A percentile compares a stretch with the other conserved stretches of the same genome.
Evolutionary conservation across 2,888 invertebrate species (phyloP).

Genomic region (Philereme vetulata): DNA sequence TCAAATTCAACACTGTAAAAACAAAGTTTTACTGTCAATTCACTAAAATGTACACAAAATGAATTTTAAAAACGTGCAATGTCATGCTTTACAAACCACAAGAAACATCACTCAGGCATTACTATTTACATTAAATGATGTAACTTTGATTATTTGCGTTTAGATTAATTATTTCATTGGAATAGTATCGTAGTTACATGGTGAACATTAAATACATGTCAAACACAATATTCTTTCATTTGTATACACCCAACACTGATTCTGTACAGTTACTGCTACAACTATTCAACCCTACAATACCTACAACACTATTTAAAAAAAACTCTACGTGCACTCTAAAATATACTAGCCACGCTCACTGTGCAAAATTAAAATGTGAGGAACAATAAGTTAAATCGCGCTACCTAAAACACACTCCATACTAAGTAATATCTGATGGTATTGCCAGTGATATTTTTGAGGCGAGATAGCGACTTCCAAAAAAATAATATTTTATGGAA

Average conservation of each 20-base stretch:
- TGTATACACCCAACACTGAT: constrained; percentile 56
- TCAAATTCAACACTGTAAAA: constrained; percentile 30
- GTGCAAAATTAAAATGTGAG: no score
- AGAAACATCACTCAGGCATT: constrained; percentile 69
- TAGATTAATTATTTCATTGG: constrained; percentile 63
- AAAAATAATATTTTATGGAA: no score
- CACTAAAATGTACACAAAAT: constrained; percentile 32
- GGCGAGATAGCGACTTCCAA: no score
- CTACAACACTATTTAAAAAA: no score
- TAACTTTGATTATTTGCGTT: constrained; percentile 63
- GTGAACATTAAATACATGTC: constrained; percentile 83
- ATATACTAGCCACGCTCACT: no score
- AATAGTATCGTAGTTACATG: constrained; percentile 78
- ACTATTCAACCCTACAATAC: background rate
- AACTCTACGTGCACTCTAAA: no score
- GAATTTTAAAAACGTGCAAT: constrained; percentile 39
- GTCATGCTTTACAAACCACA: constrained; percentile 51
- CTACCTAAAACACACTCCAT: no score
- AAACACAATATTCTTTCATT: constrained; percentile 81
- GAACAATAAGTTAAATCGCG: no score
- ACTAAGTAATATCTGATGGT: no score
- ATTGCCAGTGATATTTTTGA: no score
- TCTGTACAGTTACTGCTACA: background rate
- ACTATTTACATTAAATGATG: constrained; percentile 52
- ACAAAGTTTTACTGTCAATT: constrained; percentile 47